Evolutionary conservation across 2,888 invertebrate genomes (phyloP), one percentile per base, ranked within the genome.

Genomic region (Halictus ligatus): DNA sequence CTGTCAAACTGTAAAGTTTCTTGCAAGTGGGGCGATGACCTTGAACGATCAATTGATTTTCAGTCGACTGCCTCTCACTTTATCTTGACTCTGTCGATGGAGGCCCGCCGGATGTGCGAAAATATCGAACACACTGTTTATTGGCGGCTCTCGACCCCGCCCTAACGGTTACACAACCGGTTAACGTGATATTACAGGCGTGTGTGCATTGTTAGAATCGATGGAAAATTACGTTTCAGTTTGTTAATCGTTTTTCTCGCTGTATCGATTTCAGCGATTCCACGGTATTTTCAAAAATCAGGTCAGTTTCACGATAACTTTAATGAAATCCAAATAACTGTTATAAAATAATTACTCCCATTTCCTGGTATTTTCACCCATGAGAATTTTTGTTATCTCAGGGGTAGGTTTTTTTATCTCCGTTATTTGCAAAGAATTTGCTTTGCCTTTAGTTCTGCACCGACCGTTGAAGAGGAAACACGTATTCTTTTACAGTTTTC

Each of bases 141-240:
- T 69, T 69, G 69, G 69, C 69, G 21, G 69, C 10, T 40, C 10
- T 40, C 69, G 69, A 21, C 69, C 69, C 69, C 69, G 69, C 69
- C 69, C 69, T 40, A 21, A 40, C 10, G 1, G 69, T 69, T 69
- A 69, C 69, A 21, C 35, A 69, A 69, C 40, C 35, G 35, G 3
- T 35, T 35, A 35, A 6, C 29, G 60, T 6, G 15, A 60, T 13
- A 60, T 29, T 12, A 25, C 15, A 25, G 29, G 60, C 29, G 0
- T 29, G 25, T 15, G 6, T 15, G 25, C 60, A 15, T 60, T 15
- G 15, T 15, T 60, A 15, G 25, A 25, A 60, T 15, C 13, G 25
- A 6, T 15, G 60, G 6, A 2, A 25, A 29, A 13, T 29, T 29
- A 15, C 6, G 29, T 25, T 60, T 60, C 5, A 25, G 25, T 60